Base-by-base conservation (phyloP, 2,888 invertebrate genomes). In the Salticus scenicus region DNA sequence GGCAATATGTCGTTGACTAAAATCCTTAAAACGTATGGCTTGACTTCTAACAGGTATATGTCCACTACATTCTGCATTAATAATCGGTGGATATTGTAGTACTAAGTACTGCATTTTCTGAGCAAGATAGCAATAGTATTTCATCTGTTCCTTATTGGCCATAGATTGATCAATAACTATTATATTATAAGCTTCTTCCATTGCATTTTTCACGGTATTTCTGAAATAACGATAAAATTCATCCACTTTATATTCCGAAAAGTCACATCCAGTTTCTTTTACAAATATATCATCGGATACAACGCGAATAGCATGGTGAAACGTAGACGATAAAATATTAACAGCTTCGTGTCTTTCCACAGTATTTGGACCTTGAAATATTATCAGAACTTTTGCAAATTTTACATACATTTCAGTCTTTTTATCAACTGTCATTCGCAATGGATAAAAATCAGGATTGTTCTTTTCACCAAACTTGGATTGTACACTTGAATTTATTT, bases 321-420 rank as follows among this genome's bases (percentile, higher is more conserved):
- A 83, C 1, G 7, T 28, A 1, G 28, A 30, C 5, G 28, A 2
- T 1, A 77, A 20, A 4, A n/a, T 8, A 1, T 24, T 0, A 42
- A 28, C 10, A 0, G 20, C 31, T n/a, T 30, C 0, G 1, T 2
- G 0, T 28, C 76, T 41, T 0, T 27, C 14, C 0, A 14, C 63
- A 7, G 33, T 41, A 24, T 57, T 63, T 5, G 76, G 71, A 2
- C 82, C 82, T 72, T 83, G 83, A 24, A 63, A 67, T 24, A 77
- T 67, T 10, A 83, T 28, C 66, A 83, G 72, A 7, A 77, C 57
- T 72, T 83, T 83, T 0, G 83, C 83, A 37, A 77, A 76, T 27
- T 83, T 83, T 1, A 83, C 83, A 72, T 83, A 83, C 83, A 77
- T 77, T 41, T 83, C 77, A 30, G 83, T 83, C 51, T 67, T 83